Base-by-base conservation (phyloP, 2,888 invertebrate species). In the Archips xylosteana region DNA sequence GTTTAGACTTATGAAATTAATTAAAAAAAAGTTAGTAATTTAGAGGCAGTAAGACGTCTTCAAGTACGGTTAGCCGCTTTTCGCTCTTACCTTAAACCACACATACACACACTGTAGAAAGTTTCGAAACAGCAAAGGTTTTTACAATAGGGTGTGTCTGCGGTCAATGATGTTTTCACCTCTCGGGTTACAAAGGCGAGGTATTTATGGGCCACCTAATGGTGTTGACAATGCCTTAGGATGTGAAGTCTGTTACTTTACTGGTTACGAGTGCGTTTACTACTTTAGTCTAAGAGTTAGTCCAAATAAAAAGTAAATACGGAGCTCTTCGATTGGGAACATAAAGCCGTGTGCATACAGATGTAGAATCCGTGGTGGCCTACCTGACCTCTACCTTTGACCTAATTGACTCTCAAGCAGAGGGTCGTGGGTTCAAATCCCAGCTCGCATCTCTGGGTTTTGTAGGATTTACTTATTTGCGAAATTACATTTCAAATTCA, bases 111-210 rank as follows among this genome's bases (percentile, higher is more conserved):
- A 82, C 83, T 83, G 83, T 88, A 86, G 87, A 87, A 88, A 89
- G 88, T 87, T 82, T 84, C 77, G 81, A 84, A 85, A 84, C 81
- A 59, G 74, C 77, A 76, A 80, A 78, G 80, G 83, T 86, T 87
- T 86, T 88, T 86, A 87, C 85, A 79, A 78, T 81, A 75, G 85
- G 87, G 87, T 84, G 88, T 83, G 87, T 79, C 87, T 85, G 86
- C 77, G 84, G 86, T 83, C 82, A 80, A 70, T 63, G 81, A 75
- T 75, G 80, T 82, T 86, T 85, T 85, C 86, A 84, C 87, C 83
- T 84, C 76, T 76, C 71, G 67, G 71, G 71, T 57, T 65, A 61
- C 61, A 61, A 61, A 61, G 36, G 39, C 61, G 57, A 3, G 47
- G 69, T 59, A 64, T 74, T 74, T 74, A 65, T 65, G 69, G 51